Base-by-base conservation (phyloP, 2,113 vertebrate genomes). In the Pungitius pungitius region DNA sequence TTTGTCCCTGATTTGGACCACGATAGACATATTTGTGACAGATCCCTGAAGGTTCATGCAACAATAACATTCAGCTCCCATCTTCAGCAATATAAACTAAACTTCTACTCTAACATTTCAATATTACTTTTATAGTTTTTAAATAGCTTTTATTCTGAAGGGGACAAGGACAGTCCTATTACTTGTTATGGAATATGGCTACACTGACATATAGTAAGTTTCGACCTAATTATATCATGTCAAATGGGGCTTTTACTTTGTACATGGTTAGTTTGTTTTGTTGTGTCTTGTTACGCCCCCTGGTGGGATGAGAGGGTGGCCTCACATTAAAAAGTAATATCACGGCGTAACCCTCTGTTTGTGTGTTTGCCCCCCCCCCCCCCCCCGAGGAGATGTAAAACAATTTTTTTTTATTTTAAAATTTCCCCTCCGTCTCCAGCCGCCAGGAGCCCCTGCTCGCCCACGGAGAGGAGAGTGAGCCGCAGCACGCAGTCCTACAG, bases 401-500 rank as follows among this genome's bases (percentile, higher is more conserved):
- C 18, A 4, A 15, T 49, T 15, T 47, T 10, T n/a, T n/a, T n/a
- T n/a, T n/a, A n/a, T n/a, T n/a, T n/a, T n/a, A n/a, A n/a, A n/a
- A n/a, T n/a, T n/a, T n/a, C 72, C 1, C 77, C 6, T 78, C 17
- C 59, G 30, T 45, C 6, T 59, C 47, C 82, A 94, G 85, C 90
- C 87, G 93, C 76, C 27, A 97, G 95, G 92, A 93, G 92, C 51
- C 94, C 94, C 33, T 95, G 92, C 70, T 97, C 96, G 58, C 93
- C 93, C 1, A 94, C 94, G 15, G 98, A 98, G 39, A 90, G 95
- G 71, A 92, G 91, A 17, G 85, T 95, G 69, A 95, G 94, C 80
- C 92, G 94, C 84, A 95, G 94, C 81, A 88, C 93, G n/a, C 94
- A 95, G 82, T 94, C 94, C 47, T 96, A 94, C 33, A 95, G 95